A percentile compares a stretch with the other conserved stretches of the same genome.
phyloP scores from a whole-genome alignment of 1,140 invertebrate species.

The Sitobion miscanthi region DNA sequence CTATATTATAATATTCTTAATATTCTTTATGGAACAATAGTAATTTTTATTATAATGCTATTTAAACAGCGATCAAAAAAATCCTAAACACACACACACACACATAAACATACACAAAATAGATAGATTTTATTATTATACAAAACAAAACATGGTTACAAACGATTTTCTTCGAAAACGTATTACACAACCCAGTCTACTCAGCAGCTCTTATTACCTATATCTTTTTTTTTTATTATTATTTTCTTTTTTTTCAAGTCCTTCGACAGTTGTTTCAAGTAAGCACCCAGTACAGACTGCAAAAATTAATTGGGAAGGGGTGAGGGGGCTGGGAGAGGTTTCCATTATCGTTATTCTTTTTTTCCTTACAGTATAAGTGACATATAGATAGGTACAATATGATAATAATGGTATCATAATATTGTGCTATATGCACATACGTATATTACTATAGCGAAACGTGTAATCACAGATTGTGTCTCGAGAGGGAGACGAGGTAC shows the following conservation, averaged over 20 bases:
- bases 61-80: not conserved
- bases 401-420: not conserved
- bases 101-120: not conserved
- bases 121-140: constrained; percentile 11
- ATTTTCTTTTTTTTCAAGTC: not conserved
- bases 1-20: not conserved
- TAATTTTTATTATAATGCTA: not conserved
- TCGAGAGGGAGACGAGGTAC: not conserved
- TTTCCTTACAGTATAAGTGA: not conserved
- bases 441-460: not conserved
- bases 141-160: not conserved
- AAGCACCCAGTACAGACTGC: constrained; percentile 15
- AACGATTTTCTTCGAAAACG: constrained; percentile 21
- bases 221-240: not conserved
- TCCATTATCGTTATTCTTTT: not conserved
- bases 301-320: no score
- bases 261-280: not conserved
- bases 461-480: not conserved
- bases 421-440: not conserved
- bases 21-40: not conserved
- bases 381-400: not conserved
- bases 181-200: constrained; percentile 51
- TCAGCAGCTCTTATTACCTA: not conserved
- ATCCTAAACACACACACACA: constrained; percentile 4
- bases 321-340: not conserved